These are phyloP conservation scores for Xenops minutus DNA, from an alignment of 2,797 vertebrate species.

Conservation along the genomic window DNA sequence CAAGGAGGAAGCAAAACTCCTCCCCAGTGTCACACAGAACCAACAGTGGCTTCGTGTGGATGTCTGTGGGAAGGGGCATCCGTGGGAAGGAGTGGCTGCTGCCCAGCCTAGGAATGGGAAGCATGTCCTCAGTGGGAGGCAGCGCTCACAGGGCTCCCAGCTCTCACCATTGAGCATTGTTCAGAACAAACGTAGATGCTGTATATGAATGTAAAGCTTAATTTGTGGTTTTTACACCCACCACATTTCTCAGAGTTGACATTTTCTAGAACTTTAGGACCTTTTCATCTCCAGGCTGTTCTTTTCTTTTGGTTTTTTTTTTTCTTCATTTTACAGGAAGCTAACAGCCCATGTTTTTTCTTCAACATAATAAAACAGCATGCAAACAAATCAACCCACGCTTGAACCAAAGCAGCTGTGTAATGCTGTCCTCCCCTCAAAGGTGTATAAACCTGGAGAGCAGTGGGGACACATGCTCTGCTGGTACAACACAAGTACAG, in stretches of 20 bases:
- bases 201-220: neutral
- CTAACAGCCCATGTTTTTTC: neutral
- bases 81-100: conserved; percentile 1
- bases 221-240: conserved; percentile 41
- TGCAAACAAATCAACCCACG: neutral
- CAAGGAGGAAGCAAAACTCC: conserved; percentile 15
- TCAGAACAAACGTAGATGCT: neutral
- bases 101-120: neutral
- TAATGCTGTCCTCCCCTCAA: neutral
- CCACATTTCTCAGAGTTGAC: conserved; percentile 39
- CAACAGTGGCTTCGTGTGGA: neutral
- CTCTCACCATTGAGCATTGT: conserved; percentile 1
- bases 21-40: neutral
- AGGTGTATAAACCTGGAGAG: neutral
- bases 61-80: conserved; percentile 30
- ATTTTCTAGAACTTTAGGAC: neutral
- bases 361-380: neutral
- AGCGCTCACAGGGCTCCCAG: neutral
- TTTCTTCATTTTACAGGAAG: neutral
- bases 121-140: conserved; percentile 64
- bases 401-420: neutral
- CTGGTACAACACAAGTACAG: neutral
- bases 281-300: neutral
- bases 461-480: neutral
- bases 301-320: neutral